Conservation (phyloP, 1,140 invertebrate species). For the Sminthurinus signatus region DNA sequence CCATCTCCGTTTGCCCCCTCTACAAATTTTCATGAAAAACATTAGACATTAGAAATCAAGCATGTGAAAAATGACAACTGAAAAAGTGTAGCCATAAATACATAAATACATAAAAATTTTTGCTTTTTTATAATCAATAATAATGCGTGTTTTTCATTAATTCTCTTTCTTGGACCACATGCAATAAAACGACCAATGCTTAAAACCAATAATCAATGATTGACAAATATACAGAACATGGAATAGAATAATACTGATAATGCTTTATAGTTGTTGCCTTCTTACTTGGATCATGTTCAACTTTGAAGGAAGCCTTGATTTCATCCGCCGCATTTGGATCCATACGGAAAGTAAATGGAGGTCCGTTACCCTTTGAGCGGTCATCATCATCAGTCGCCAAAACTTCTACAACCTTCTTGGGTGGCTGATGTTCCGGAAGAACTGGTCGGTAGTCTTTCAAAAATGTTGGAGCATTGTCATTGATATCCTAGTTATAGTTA, state of each 20-base stretch:
- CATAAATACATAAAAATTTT: too few relatives aligned
- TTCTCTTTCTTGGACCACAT: too few relatives aligned
- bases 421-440: slow-evolving; percentile 78
- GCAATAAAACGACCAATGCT: too few relatives aligned
- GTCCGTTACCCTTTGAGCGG: slow-evolving; percentile 86
- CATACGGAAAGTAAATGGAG: slow-evolving; percentile 87
- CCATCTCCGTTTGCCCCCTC: slow-evolving; percentile 91
- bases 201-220: too few relatives aligned
- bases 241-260: too few relatives aligned
- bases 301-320: slow-evolving; percentile 86
- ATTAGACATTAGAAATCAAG: slow-evolving; percentile 13
- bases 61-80: not conserved
- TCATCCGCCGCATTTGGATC: slow-evolving; percentile 87
- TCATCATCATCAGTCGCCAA: slow-evolving; percentile 92
- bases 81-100: not conserved
- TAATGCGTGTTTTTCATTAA: too few relatives aligned
- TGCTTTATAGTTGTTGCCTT: too few relatives aligned
- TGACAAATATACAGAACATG: too few relatives aligned
- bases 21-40: too few relatives aligned
- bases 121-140: too few relatives aligned
- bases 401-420: slow-evolving; percentile 85
- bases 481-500: too few relatives aligned
- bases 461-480: slow-evolving; percentile 89
- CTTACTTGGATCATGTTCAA: slow-evolving; percentile 87
- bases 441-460: slow-evolving; percentile 87